Evolutionary conservation across 2,113 vertebrate species (phyloP).

Genomic region (Aegotheles bennettii): DNA sequence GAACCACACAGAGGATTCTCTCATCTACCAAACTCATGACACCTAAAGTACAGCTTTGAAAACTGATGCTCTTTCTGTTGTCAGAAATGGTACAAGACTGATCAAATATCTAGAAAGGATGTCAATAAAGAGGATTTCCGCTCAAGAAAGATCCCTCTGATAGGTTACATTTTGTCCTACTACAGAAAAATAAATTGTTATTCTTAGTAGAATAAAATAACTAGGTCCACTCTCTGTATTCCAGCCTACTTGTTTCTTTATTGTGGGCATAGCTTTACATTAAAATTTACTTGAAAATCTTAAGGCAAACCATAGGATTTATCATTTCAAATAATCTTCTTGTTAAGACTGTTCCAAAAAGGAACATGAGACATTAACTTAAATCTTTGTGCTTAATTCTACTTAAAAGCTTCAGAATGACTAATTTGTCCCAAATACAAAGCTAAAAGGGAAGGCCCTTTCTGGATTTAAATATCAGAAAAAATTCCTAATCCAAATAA

Average conservation of each 20-base stretch:
- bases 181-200: background rate
- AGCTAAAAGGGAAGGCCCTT: background rate
- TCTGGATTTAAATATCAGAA: background rate
- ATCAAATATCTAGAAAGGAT: background rate
- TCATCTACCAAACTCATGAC: background rate
- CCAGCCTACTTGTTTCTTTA: background rate
- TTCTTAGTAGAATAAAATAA: background rate
- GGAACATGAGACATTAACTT: background rate
- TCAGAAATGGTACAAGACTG: background rate
- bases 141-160: background rate
- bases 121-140: background rate
- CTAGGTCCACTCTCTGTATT: background rate
- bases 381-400: background rate
- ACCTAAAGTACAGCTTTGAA: background rate
- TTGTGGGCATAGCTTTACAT: background rate
- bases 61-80: background rate
- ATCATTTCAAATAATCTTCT: background rate
- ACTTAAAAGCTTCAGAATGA: background rate
- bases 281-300: background rate
- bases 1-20: background rate
- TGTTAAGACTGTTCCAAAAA: background rate
- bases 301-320: background rate
- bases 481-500: background rate
- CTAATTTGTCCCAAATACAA: background rate
- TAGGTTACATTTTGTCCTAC: background rate